These are phyloP conservation scores for Phrynocephalus versicolor DNA, from an alignment of 2,113 vertebrate genomes.

Conservation along the genomic window DNA sequence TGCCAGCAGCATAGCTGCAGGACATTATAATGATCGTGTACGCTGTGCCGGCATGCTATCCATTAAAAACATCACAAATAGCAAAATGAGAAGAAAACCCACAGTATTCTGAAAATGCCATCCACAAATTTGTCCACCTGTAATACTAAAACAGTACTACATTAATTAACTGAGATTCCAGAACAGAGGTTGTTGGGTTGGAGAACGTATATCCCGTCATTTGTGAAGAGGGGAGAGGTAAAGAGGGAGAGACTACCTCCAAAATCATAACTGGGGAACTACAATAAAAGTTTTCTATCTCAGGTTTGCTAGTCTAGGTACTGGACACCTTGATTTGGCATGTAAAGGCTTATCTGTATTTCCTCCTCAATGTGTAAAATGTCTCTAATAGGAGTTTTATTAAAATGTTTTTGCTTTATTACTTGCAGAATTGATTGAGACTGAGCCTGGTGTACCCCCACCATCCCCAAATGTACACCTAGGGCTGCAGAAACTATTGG, in stretches of 20 bases:
- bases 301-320: no score
- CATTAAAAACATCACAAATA: no score
- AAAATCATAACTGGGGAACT: no score
- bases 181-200: background rate
- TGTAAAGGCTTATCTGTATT: no score
- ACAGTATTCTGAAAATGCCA: background rate
- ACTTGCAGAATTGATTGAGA: background rate
- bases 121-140: background rate
- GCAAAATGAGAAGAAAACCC: background rate
- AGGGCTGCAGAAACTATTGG: background rate
- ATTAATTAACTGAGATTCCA: background rate
- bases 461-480: background rate
- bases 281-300: no score
- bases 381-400: no score
- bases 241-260: no score
- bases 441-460: background rate
- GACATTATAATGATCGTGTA: conserved; percentile 47
- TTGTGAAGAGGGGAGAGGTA: no score
- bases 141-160: background rate
- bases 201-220: no score
- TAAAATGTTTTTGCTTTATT: background rate
- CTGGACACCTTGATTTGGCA: no score
- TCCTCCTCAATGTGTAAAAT: no score
- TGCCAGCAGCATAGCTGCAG: conserved; percentile 33
- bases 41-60: conserved; percentile 16